Percentiles rank a stretch among this genome's conserved stretches.
These are phyloP conservation scores for Dexiosoma caninum DNA, from an alignment of 2,888 invertebrate genomes.

Conservation along the genomic window DNA sequence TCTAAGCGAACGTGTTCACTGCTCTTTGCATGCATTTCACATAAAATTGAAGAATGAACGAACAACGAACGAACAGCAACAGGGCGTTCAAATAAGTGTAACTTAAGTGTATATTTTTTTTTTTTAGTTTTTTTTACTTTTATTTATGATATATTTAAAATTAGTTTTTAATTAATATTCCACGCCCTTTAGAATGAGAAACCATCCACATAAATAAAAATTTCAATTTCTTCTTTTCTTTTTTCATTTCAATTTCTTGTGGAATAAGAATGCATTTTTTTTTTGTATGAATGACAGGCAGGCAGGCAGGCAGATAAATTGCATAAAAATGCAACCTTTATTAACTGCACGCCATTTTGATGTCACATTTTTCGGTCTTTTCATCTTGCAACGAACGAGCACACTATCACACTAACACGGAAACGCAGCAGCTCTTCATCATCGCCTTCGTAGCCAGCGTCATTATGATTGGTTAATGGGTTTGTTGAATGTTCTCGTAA, in stretches of 20 bases:
- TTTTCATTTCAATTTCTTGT: slow-evolving; percentile 32
- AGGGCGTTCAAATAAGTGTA: slow-evolving; percentile 50
- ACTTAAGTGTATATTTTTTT: slow-evolving; percentile 28
- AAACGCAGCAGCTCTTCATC: slow-evolving; percentile 14
- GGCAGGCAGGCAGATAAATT: slow-evolving; percentile 26
- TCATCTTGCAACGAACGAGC: slow-evolving; percentile 24
- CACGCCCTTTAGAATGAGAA: slow-evolving; percentile 45
- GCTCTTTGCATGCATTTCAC: slow-evolving; percentile 25
- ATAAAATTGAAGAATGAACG: not conserved
- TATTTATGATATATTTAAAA: slow-evolving; percentile 54
- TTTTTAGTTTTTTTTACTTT: not conserved
- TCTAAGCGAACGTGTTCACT: slow-evolving; percentile 9
- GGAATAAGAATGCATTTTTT: slow-evolving; percentile 46
- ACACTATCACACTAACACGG: not conserved
- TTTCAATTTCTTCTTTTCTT: slow-evolving; percentile 16
- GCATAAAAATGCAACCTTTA: slow-evolving; percentile 56
- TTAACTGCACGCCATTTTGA: slow-evolving; percentile 64
- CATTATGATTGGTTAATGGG: slow-evolving; percentile 63
- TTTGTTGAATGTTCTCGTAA: slow-evolving; percentile 36
- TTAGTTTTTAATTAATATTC: slow-evolving; percentile 64
- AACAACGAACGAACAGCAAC: too few relatives aligned
- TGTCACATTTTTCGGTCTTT: slow-evolving; percentile 59
- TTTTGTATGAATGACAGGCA: slow-evolving; percentile 18
- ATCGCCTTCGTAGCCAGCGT: slow-evolving; percentile 18
- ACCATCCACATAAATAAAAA: slow-evolving; percentile 38